Base-by-base conservation (phyloP, 2,113 vertebrate species). In the Chaetodon trifascialis region DNA sequence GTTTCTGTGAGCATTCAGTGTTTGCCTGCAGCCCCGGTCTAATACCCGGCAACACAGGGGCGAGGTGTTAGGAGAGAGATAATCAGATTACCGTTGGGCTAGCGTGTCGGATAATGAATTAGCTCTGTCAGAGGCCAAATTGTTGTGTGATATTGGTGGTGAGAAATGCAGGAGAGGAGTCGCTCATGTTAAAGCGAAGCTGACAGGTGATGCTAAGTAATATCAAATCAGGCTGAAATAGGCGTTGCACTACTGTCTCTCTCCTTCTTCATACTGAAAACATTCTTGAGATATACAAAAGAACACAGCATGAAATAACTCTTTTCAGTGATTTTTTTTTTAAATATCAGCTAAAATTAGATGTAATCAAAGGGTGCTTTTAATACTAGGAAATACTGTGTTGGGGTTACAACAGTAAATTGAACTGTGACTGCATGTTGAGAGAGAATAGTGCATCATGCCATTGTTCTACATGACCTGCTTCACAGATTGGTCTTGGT, bases 1-100 rank as follows among this genome's bases (percentile, higher is more conserved):
- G 55, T 85, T 44, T 47, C 49, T 46, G 44, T 1, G 21, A 79
- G 23, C 21, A 0, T 2, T 52, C 64, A 19, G 30, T 40, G 79
- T 79, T 68, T 1, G 6, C 49, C 70, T 58, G 38, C 36, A 7
- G 2, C 67, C 19, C 9, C 1, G 0, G 10, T 21, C 40, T 69
- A 76, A 79, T 67, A 15, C 42, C 66, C 66, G 36, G 44, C 51
- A 75, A 63, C 71, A 47, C 68, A 42, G 69, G 72, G 62, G 15
- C 7, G 51, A 83, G 81, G 74, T 81, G 79, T 77, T 67, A 71
- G 68, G 44, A 84, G 80, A 73, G 19, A 54, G 74, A 83, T 88
- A 83, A 86, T 90, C 84, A 90, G 89, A 91, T 92, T 81, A 83
- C 68, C 47, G 78, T 59, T 54, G 65, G 55, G 63, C 80, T 84